These are phyloP conservation scores for Thunnus albacares DNA, from an alignment of 2,797 vertebrate genomes.

Conservation along the genomic window DNA sequence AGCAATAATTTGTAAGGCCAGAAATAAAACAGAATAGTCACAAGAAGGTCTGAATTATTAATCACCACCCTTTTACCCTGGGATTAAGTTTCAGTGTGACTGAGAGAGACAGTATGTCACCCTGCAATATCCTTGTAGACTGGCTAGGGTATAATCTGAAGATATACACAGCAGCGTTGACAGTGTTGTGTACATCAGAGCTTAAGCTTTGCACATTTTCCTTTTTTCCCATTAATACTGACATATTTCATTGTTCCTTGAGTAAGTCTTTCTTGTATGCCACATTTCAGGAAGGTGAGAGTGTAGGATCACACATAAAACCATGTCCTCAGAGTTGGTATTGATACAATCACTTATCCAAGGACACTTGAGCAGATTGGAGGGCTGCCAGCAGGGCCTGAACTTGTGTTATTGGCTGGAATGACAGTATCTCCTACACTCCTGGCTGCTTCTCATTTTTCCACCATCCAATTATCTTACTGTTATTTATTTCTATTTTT, in stretches of 20 bases:
- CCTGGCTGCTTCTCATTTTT: background rate
- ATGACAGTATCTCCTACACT: conserved; percentile 4
- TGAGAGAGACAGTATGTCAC: conserved; percentile 66
- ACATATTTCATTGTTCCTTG: background rate
- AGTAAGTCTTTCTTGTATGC: background rate
- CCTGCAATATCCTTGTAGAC: conserved; percentile 67
- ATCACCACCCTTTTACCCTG: conserved; percentile 77
- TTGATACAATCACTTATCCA: conserved; percentile 33
- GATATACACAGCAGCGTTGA: conserved; percentile 20
- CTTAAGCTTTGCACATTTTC: background rate
- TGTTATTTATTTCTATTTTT: conserved; percentile 11
- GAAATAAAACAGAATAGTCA: conserved; percentile 80
- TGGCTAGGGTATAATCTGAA: conserved; percentile 39
- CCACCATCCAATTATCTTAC: background rate
- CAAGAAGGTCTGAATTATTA: conserved; percentile 85
- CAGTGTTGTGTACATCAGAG: background rate
- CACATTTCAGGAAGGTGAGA: conserved; percentile 13
- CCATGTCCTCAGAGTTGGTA: conserved; percentile 12
- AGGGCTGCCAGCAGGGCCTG: conserved; percentile 17
- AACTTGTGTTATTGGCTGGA: conserved; percentile 29
- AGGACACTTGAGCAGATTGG: conserved; percentile 50
- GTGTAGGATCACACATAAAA: conserved; percentile 6
- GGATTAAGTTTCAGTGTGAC: conserved; percentile 80
- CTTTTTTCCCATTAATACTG: background rate
- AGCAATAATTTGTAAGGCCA: conserved; percentile 74